Percentiles rank a stretch among this genome's conserved stretches.
Evolutionary conservation across 2,888 invertebrate genomes (phyloP).

Genomic region (Drosophila aldrichi): DNA sequence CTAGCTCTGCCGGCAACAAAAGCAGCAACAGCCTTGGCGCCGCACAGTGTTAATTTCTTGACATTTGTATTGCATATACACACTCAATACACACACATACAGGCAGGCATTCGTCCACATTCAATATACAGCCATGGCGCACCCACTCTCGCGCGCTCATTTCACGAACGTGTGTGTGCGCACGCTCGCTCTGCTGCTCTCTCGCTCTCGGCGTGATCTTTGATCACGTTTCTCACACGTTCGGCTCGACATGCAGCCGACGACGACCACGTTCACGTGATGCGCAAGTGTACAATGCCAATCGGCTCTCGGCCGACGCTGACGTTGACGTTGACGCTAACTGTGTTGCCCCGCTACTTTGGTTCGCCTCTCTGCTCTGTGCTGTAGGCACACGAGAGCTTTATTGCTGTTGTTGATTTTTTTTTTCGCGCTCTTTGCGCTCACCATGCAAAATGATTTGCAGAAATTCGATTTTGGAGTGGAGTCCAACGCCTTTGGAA

Average conservation of each 20-base stretch:
- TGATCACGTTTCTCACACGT: conserved; percentile 82
- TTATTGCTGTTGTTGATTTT: conserved; percentile 21
- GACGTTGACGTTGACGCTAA: conserved; percentile 8
- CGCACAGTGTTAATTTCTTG: conserved; percentile 76
- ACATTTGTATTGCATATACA: conserved; percentile 52
- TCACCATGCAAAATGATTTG: conserved; percentile 54
- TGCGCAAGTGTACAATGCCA: conserved; percentile 70
- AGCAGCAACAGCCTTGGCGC: conserved; percentile 58
- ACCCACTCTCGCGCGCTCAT: conserved; percentile 37
- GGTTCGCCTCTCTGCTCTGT: not conserved
- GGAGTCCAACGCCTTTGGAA: conserved; percentile 34
- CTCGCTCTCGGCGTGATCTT: conserved; percentile 62
- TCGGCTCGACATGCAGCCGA: conserved; percentile 60
- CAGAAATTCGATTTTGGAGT: conserved; percentile 50
- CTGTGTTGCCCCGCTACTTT: conserved; percentile 5
- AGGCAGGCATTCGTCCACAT: conserved; percentile 1
- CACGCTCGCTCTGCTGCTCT: not conserved
- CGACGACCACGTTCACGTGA: conserved; percentile 78
- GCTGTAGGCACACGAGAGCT: conserved; percentile 39
- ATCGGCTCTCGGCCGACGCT: conserved; percentile 49
- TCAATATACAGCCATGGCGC: conserved; percentile 20
- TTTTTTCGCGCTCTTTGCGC: conserved; percentile 37
- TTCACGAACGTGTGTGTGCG: not conserved
- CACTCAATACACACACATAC: conserved; percentile 1
- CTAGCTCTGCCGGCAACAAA: conserved; percentile 39